Base-by-base conservation (phyloP, 2,888 invertebrate genomes). In the Drosophila infuscata region DNA sequence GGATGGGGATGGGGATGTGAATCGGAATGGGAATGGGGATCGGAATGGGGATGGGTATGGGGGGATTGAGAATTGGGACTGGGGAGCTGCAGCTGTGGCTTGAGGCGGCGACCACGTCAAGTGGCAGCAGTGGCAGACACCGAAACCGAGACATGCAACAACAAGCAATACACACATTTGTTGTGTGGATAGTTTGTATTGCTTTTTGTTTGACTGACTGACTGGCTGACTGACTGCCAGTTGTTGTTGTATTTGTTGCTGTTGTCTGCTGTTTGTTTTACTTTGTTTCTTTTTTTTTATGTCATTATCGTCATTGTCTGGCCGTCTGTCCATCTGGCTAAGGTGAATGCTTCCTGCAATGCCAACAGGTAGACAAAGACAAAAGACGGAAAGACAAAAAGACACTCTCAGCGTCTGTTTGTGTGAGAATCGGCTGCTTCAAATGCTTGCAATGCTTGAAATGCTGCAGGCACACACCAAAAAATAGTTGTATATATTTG, bases 281-380 rank as follows among this genome's bases (percentile, higher is more conserved):
- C 66, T 81, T 74, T 84, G 70, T 70, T 33, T 41, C 5, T n/a
- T 25, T 69, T 73, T 73, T 74, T 78, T 80, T 78, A 76, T 81
- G 82, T 79, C 79, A 81, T 79, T 78, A 79, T 79, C 81, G 58
- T 77, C 81, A 81, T 70, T 79, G 76, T 83, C 74, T 72, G 68
- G 49, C 77, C 70, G 75, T 71, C 70, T 67, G 66, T 58, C 41
- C 48, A 54, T 67, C 66, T 62, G 56, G 29, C 58, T 65, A 78
- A 87, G 87, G 89, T 87, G 89, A 87, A 87, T 67, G 87, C 87
- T 87, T 87, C 87, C 87, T 87, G 87, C 90, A 90, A 88, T 90
- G 87, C 87, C 87, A 90, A 85, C 90, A 90, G 83, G 85, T 89
- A 85, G 85, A 89, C 87, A 87, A 81, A 85, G 82, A 89, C 87